phyloP scores from a whole-genome alignment of 2,888 invertebrate genomes.

The Eurytoma adleriae region DNA sequence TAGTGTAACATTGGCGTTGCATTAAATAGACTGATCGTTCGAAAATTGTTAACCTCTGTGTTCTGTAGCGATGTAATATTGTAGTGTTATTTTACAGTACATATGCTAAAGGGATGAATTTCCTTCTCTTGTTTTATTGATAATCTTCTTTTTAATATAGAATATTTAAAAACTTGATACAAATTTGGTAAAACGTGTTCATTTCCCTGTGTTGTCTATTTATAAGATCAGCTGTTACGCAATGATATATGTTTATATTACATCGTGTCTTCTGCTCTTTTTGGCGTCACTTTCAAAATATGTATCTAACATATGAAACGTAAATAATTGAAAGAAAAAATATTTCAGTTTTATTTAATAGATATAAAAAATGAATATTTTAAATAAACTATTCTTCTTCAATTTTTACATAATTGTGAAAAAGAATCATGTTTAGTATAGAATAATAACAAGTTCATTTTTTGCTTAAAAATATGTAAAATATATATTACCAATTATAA shows the following conservation, averaged over 20 bases:
- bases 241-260: not conserved
- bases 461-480: too few relatives aligned
- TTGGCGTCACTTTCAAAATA: slow-evolving; percentile 25
- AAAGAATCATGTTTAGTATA: not conserved
- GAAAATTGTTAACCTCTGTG: not conserved
- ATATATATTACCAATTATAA: too few relatives aligned
- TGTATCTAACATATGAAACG: not conserved
- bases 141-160: too few relatives aligned
- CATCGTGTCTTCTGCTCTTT: slow-evolving; percentile 31
- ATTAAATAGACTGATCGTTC: slow-evolving; percentile 25
- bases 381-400: not conserved
- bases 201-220: slow-evolving; percentile 17
- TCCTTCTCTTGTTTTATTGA: too few relatives aligned
- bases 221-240: slow-evolving; percentile 43
- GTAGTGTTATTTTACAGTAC: not conserved
- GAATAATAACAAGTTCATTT: too few relatives aligned
- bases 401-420: not conserved
- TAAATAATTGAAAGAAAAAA: too few relatives aligned
- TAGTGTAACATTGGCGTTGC: slow-evolving; percentile 29
- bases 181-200: too few relatives aligned
- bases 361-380: not conserved
- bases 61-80: not conserved
- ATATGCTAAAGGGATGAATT: too few relatives aligned
- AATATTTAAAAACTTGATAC: too few relatives aligned
- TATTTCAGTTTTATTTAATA: too few relatives aligned